Conservation (phyloP, 2,113 vertebrate genomes). For the Corythornis madagascariensis region DNA sequence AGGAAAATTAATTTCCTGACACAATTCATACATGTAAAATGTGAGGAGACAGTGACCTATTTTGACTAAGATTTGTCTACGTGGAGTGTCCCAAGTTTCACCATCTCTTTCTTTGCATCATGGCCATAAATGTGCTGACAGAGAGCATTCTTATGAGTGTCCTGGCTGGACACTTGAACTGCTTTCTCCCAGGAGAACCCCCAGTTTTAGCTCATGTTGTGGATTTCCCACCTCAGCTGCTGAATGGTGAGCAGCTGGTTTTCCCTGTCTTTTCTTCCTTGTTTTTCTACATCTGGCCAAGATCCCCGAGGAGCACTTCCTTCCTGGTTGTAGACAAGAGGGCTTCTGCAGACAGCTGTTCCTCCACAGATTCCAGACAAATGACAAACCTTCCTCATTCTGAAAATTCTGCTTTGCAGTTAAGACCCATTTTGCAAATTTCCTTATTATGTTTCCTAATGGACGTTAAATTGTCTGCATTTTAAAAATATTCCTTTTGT, state of each 20-base stretch:
- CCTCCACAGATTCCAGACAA: neutral
- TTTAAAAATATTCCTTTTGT: neutral
- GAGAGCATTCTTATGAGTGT: neutral
- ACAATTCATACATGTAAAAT: neutral
- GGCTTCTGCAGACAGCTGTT: neutral
- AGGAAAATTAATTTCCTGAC: neutral
- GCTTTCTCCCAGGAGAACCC: neutral
- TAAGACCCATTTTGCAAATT: neutral
- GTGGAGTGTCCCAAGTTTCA: neutral
- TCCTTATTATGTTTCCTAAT: neutral
- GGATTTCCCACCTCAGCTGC: neutral
- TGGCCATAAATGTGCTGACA: neutral
- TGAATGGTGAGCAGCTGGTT: conserved; percentile 16
- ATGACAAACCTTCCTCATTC: neutral
- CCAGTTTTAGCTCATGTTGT: neutral
- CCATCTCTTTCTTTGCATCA: neutral
- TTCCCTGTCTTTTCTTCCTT: neutral
- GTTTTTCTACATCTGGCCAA: neutral
- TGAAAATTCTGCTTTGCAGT: neutral
- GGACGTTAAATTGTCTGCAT: neutral
- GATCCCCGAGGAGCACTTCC: neutral
- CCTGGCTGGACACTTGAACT: neutral
- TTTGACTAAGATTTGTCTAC: neutral
- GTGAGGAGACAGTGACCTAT: neutral
- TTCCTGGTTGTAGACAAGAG: neutral